phyloP scores from a whole-genome alignment of 1,140 invertebrate genomes.

The Hesperophylax magnus region DNA sequence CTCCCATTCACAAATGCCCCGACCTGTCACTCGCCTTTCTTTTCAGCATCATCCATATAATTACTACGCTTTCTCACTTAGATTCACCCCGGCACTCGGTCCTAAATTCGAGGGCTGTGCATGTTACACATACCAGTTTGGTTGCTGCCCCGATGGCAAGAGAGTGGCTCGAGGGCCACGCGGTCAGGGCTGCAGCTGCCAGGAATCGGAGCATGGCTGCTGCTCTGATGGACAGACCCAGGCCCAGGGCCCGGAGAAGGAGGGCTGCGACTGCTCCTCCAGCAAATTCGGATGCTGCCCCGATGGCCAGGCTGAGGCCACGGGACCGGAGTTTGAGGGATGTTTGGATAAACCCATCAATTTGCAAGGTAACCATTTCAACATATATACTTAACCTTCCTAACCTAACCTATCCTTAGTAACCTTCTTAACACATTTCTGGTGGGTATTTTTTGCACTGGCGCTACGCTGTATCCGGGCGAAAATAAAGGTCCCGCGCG shows the following conservation, averaged over 20 bases:
- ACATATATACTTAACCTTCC: too few species aligned
- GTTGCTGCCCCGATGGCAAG: constrained; percentile 93
- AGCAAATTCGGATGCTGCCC: constrained; percentile 89
- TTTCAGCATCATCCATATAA: too few species aligned
- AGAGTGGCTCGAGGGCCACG: constrained; percentile 84
- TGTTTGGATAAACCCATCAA: constrained; percentile 79
- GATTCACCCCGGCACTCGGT: constrained; percentile 78
- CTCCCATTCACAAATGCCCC: too few species aligned
- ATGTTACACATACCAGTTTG: constrained; percentile 91
- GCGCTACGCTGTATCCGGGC: too few species aligned
- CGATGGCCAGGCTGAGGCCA: constrained; percentile 84
- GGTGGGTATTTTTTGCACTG: too few species aligned
- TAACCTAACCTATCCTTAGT: too few species aligned
- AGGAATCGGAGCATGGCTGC: constrained; percentile 85
- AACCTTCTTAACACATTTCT: too few species aligned
- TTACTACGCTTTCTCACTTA: constrained; percentile 40
- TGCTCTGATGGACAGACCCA: constrained; percentile 87
- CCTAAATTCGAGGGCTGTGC: constrained; percentile 84
- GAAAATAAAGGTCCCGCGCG: too few species aligned
- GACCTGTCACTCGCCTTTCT: too few species aligned
- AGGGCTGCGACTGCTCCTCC: constrained; percentile 84
- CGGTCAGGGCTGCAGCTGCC: constrained; percentile 86
- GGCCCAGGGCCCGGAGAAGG: constrained; percentile 78
- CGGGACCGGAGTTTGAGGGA: constrained; percentile 86
- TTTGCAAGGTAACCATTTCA: constrained; percentile 72